These are phyloP conservation scores for Drosophila virilis DNA, from an alignment of 1,140 invertebrate genomes.

Conservation along the genomic window DNA sequence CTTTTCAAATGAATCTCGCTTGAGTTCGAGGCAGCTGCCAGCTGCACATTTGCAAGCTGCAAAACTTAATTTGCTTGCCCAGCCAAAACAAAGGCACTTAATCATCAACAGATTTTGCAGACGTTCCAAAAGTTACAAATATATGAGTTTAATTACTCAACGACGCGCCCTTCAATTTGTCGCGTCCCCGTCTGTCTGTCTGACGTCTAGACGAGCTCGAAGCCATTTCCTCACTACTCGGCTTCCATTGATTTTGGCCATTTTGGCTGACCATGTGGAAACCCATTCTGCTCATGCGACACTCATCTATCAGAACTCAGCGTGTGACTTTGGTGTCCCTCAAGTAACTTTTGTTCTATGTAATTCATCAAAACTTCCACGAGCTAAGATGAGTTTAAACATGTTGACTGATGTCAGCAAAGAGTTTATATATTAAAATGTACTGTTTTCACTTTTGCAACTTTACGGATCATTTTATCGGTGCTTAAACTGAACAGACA, in stretches of 20 bases:
- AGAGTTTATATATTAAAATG: too few species aligned
- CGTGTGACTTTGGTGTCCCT: neutral
- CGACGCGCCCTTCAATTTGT: conserved; percentile 26
- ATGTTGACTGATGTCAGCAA: too few species aligned
- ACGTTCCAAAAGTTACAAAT: neutral
- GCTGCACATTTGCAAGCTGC: neutral
- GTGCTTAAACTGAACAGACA: too few species aligned
- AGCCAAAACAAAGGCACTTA: conserved; percentile 17
- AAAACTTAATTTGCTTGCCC: conserved; percentile 7
- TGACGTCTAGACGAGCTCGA: conserved; percentile 38
- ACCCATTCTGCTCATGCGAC: neutral
- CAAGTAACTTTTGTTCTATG: neutral
- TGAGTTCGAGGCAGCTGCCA: conserved; percentile 27
- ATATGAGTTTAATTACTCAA: conserved; percentile 39
- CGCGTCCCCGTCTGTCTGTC: conserved; percentile 11
- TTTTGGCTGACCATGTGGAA: conserved; percentile 22
- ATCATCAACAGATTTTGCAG: conserved; percentile 30
- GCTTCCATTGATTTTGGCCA: neutral
- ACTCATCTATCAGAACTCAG: neutral
- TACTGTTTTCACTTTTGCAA: too few species aligned
- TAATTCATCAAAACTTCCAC: neutral
- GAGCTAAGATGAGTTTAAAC: too few species aligned
- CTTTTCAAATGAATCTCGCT: conserved; percentile 33
- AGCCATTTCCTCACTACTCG: neutral
- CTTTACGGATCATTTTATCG: too few species aligned